A percentile compares a stretch with the other conserved stretches of the same genome.
phyloP scores from a whole-genome alignment of 2,113 vertebrate species.

The Xerus inauris region DNA sequence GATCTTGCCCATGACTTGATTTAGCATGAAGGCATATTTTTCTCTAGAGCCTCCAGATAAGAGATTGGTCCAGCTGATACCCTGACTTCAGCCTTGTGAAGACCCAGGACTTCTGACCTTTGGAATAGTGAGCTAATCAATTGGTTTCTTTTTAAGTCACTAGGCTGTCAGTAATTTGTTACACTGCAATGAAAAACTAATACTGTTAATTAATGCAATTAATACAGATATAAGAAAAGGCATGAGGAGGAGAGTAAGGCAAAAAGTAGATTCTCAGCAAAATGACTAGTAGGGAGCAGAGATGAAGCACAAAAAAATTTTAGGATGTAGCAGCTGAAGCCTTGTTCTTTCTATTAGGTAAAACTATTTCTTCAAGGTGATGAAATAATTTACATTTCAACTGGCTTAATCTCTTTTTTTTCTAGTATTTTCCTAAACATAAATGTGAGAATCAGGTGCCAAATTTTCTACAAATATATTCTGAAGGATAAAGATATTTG shows the following conservation, averaged over 20 bases:
- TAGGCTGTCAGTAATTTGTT: neutral
- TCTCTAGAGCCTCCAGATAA: neutral
- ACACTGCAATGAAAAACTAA: neutral
- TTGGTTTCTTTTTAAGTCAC: neutral
- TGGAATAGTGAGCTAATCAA: neutral
- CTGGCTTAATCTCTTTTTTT: neutral
- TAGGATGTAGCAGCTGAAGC: neutral
- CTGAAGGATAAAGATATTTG: neutral
- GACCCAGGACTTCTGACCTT: neutral
- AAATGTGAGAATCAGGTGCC: neutral
- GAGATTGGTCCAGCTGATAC: neutral
- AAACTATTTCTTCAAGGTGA: neutral
- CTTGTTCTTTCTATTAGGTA: neutral
- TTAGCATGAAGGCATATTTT: neutral
- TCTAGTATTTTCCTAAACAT: neutral
- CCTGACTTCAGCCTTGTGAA: neutral
- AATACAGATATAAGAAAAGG: neutral
- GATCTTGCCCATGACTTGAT: neutral
- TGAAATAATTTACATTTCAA: constrained; percentile 44
- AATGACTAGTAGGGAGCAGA: neutral
- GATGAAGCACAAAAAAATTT: neutral
- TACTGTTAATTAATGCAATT: neutral
- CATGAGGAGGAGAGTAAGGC: neutral
- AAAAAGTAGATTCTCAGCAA: neutral
- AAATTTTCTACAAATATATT: constrained; percentile 9